phyloP scores from a whole-genome alignment of 1,140 invertebrate species.

The Philopotamus ludificatus region DNA sequence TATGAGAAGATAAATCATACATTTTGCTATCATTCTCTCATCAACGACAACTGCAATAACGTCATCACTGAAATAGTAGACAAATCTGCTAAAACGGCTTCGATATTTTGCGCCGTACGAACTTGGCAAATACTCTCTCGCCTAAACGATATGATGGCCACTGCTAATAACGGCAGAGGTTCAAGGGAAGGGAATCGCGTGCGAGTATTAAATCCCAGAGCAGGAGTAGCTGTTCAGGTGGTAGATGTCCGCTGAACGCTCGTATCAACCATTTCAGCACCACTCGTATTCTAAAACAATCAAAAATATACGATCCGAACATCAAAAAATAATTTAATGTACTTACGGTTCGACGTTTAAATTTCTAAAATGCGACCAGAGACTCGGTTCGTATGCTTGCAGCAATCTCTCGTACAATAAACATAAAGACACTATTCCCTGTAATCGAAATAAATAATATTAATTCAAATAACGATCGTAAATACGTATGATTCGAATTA shows the following conservation, averaged over 20 bases:
- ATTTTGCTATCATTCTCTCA: conserved; percentile 46
- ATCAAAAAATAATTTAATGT: conserved; percentile 5
- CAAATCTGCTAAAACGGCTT: conserved; percentile 86
- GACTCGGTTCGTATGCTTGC: conserved; percentile 82
- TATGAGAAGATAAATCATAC: no score
- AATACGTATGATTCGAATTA: conserved; percentile 32
- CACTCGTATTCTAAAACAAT: conserved; percentile 68
- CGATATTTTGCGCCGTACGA: conserved; percentile 77
- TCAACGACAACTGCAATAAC: conserved; percentile 53
- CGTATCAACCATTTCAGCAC: conserved; percentile 96
- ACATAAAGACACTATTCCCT: conserved; percentile 81
- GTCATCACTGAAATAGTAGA: conserved; percentile 88
- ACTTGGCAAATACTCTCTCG: conserved; percentile 92
- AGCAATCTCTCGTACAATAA: conserved; percentile 88
- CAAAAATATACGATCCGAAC: not conserved
- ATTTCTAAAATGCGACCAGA: conserved; percentile 88
- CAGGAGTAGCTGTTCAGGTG: conserved; percentile 86
- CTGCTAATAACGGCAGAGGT: conserved; percentile 81
- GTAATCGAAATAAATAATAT: conserved; percentile 42
- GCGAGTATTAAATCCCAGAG: conserved; percentile 92
- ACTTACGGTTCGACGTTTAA: conserved; percentile 90
- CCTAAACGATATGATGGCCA: conserved; percentile 87
- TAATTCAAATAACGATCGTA: not conserved
- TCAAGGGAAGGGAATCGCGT: conserved; percentile 87
- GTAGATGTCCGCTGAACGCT: conserved; percentile 90